phyloP scores from a whole-genome alignment of 1,140 invertebrate species.

The Drosophila parabipectinata region DNA sequence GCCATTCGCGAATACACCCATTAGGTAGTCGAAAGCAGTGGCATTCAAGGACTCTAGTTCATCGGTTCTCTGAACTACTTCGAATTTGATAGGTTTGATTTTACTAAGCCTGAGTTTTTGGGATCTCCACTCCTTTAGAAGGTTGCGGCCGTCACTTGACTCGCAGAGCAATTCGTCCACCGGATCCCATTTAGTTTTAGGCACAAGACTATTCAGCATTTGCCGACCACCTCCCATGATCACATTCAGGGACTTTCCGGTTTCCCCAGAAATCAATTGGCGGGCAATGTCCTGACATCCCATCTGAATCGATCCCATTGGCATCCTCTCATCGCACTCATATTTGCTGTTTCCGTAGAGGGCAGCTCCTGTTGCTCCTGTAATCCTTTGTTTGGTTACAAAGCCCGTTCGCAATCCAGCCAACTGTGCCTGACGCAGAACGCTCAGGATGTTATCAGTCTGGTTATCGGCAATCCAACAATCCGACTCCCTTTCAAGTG shows the following conservation, averaged over 20 bases:
- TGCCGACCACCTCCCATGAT: constrained; percentile 71
- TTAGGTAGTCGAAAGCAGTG: constrained; percentile 51
- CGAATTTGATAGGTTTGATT: constrained; percentile 29
- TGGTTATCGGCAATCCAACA: constrained; percentile 12
- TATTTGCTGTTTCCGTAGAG: constrained; percentile 37
- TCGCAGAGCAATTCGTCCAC: constrained; percentile 55
- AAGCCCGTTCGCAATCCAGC: constrained; percentile 64
- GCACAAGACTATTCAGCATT: constrained; percentile 48
- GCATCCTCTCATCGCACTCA: constrained; percentile 66
- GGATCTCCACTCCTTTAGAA: constrained; percentile 63
- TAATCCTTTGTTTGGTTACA: constrained; percentile 64
- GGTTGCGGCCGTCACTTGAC: constrained; percentile 54
- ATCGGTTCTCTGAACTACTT: constrained; percentile 42
- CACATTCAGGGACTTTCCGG: constrained; percentile 53
- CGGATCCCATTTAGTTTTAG: constrained; percentile 30
- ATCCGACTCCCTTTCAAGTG: background rate
- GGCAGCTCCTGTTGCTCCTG: constrained; percentile 52
- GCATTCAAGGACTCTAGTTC: constrained; percentile 59
- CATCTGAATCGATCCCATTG: constrained; percentile 1
- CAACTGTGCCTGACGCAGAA: constrained; percentile 63
- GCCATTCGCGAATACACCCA: constrained; percentile 68
- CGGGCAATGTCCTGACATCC: constrained; percentile 60
- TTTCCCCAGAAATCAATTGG: constrained; percentile 48
- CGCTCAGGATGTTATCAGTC: constrained; percentile 34
- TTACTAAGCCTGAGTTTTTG: constrained; percentile 33